Evolutionary conservation across 2,888 invertebrate genomes (phyloP).

Genomic region (Lochmaea crataegi): DNA sequence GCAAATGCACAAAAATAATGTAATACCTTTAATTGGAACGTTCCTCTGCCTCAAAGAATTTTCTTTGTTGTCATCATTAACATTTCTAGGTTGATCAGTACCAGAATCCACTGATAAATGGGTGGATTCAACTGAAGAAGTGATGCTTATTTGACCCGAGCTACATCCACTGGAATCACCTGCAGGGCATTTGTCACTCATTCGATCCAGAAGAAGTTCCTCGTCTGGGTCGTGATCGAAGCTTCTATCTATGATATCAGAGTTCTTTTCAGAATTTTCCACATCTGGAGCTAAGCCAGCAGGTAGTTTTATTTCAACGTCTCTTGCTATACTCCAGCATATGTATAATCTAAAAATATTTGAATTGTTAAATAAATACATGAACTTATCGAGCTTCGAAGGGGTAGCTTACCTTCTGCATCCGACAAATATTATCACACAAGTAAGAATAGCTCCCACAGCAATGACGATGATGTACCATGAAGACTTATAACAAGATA

Average conservation of each 20-base stretch:
- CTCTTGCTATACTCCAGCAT: conserved; percentile 73
- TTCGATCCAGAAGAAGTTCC: conserved; percentile 57
- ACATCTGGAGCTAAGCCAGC: conserved; percentile 69
- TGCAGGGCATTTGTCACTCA: conserved; percentile 43
- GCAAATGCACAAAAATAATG: background rate
- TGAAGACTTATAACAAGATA: conserved; percentile 51
- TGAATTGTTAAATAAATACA: background rate
- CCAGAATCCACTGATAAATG: conserved; percentile 67
- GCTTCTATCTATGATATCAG: conserved; percentile 45
- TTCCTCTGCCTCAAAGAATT: conserved; percentile 55
- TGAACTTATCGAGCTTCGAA: background rate
- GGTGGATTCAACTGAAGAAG: conserved; percentile 68
- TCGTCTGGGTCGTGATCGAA: conserved; percentile 56
- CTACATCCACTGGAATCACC: conserved; percentile 71
- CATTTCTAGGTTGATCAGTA: conserved; percentile 60
- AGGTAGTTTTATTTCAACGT: conserved; percentile 76
- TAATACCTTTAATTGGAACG: conserved; percentile 47
- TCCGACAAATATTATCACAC: conserved; percentile 37
- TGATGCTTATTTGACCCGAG: conserved; percentile 70
- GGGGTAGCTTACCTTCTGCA: conserved; percentile 46
- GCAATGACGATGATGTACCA: conserved; percentile 43
- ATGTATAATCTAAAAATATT: conserved; percentile 68
- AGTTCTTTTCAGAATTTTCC: conserved; percentile 56
- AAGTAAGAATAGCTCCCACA: conserved; percentile 36
- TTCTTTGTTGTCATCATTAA: conserved; percentile 47